A percentile compares a stretch with the other conserved stretches of the same genome.
Evolutionary conservation across 2,113 vertebrate species (phyloP).

Genomic region (Capreolus pygargus): DNA sequence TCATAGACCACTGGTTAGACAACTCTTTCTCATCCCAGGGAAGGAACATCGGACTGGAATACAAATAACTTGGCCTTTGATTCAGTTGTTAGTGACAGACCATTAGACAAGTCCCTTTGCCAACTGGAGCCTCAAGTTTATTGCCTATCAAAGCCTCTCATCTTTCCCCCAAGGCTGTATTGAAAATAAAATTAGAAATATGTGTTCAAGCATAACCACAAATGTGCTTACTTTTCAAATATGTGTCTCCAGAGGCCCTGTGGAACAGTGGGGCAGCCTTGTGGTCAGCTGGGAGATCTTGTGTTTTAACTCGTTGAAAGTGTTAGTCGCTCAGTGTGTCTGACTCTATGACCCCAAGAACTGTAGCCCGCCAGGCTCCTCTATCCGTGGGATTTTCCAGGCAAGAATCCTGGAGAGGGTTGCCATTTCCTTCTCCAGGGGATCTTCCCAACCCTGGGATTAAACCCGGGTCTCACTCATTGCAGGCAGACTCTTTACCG

Average conservation of each 20-base stretch:
- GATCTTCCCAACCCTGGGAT: background rate
- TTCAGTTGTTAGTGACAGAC: background rate
- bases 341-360: background rate
- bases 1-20: background rate
- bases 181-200: background rate
- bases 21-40: background rate
- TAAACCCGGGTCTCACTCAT: fast-evolving
- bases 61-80: background rate
- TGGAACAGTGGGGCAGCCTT: background rate
- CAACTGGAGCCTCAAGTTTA: background rate
- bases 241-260: background rate
- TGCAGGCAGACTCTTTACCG: background rate
- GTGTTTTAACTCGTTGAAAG: background rate
- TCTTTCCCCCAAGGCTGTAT: background rate
- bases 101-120: background rate
- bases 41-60: background rate
- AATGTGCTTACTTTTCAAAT: background rate
- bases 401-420: background rate
- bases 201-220: background rate
- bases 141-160: background rate
- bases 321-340: background rate
- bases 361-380: background rate
- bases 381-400: background rate
- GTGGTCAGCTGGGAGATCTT: background rate
- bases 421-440: background rate